Percentiles rank a stretch among this genome's conserved stretches.
phyloP scores from a whole-genome alignment of 1,140 invertebrate species.

The Nebria ingens region DNA sequence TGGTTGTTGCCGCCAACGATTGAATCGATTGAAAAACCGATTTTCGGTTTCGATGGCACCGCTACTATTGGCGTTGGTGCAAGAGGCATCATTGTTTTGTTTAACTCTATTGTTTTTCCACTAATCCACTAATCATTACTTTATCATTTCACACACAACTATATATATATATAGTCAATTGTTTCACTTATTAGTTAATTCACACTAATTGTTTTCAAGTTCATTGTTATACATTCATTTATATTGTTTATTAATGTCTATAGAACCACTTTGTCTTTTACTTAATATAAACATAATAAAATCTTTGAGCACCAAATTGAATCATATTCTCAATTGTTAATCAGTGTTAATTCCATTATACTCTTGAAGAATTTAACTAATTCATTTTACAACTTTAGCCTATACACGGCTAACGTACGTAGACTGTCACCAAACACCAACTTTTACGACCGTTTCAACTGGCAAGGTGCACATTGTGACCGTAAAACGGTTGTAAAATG shows the following conservation, averaged over 20 bases:
- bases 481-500: background rate
- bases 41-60: constrained; percentile 79
- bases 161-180: background rate
- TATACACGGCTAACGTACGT: background rate
- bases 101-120: constrained; percentile 1
- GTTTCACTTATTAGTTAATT: background rate
- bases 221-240: too few species aligned
- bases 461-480: background rate
- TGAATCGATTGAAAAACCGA: constrained; percentile 90
- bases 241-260: too few species aligned
- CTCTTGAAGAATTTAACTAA: background rate
- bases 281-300: too few species aligned
- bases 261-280: too few species aligned
- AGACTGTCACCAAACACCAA: background rate
- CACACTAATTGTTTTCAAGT: background rate
- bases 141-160: background rate
- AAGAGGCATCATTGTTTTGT: constrained; percentile 71
- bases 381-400: background rate
- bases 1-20: constrained; percentile 64
- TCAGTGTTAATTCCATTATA: background rate
- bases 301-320: too few species aligned
- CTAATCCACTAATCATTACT: background rate
- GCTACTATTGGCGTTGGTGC: constrained; percentile 76
- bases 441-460: background rate
- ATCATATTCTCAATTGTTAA: background rate